Conservation (phyloP, 1,140 invertebrate species). For the Scaptomyza hsui region DNA sequence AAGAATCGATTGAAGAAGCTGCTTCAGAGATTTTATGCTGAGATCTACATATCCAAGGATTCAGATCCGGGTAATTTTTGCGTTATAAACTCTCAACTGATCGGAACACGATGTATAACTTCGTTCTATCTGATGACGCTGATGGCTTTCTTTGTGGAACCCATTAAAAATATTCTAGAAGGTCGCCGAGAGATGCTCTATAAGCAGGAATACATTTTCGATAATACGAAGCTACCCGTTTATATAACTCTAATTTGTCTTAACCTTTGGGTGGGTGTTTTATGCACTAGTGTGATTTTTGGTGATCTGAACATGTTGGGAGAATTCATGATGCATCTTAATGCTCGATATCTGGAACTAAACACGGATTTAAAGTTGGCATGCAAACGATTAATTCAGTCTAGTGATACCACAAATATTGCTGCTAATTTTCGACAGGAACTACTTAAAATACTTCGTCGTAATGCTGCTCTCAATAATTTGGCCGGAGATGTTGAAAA, state of each 20-base stretch:
- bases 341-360: constrained; percentile 38
- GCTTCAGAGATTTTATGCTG: constrained; percentile 6
- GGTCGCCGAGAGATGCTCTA: constrained; percentile 22
- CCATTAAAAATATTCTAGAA: constrained; percentile 12
- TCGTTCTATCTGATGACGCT: constrained; percentile 31
- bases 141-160: constrained; percentile 21
- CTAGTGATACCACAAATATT: background rate
- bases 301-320: constrained; percentile 39
- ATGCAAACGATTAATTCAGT: background rate
- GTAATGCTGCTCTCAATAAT: constrained; percentile 31
- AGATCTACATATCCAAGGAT: constrained; percentile 8
- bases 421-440: constrained; percentile 5
- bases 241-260: constrained; percentile 29
- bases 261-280: constrained; percentile 24
- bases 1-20: constrained; percentile 18
- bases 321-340: constrained; percentile 45
- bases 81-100: constrained; percentile 17
- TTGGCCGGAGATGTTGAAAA: constrained; percentile 30
- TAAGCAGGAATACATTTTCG: constrained; percentile 28
- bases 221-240: constrained; percentile 8
- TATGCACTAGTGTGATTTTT: constrained; percentile 22
- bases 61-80: constrained; percentile 1
- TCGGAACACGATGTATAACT: constrained; percentile 26
- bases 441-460: constrained; percentile 21
- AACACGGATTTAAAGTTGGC: constrained; percentile 18